Base-by-base conservation (phyloP, 2,888 invertebrate genomes). In the Brachycybe producta region DNA sequence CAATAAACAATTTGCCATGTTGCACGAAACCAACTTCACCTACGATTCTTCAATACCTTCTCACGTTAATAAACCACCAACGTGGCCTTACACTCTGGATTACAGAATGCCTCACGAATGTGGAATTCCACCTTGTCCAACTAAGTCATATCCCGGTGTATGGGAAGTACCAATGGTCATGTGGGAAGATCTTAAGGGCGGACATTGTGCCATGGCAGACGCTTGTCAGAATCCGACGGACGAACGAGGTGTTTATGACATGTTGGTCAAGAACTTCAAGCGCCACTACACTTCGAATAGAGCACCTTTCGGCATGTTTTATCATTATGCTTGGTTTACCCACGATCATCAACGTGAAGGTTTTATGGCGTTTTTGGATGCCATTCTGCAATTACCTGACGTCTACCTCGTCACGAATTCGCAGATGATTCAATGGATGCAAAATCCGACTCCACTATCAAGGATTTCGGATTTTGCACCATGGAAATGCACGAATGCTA, bases 111-210 rank as follows among this genome's bases (percentile, higher is more conserved):
- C 88, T 78, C 91, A 91, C 64, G 88, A 91, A 64, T 92, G 91
- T 61, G 90, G 90, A 88, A 91, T 92, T 61, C 90, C 90, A 39
- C 91, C 91, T 2, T 91, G 91, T 64, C 91, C 91, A 7, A 90
- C 87, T 4, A 80, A 85, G 62, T 86, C 87, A 35, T 92, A 87
- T 68, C 91, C 91, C 58, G 52, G 90, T 57, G 82, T 90, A 36
- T 90, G 91, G 92, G 90, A 91, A 73, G 87, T 91, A 26, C 91
- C 90, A 43, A 90, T 91, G 90, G 90, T 91, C 51, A 91, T 91
- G 90, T 91, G 90, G 91, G 88, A 90, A 70, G 91, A 91, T 68
- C 71, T 91, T 61, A 88, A 87, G 62, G 91, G 90, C 35, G 91
- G 91, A 13, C 77, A 90, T 57, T 91, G 91, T 65, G 90, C 90